phyloP scores from a whole-genome alignment of 2,113 vertebrate genomes.

The Megaptera novaeangliae region DNA sequence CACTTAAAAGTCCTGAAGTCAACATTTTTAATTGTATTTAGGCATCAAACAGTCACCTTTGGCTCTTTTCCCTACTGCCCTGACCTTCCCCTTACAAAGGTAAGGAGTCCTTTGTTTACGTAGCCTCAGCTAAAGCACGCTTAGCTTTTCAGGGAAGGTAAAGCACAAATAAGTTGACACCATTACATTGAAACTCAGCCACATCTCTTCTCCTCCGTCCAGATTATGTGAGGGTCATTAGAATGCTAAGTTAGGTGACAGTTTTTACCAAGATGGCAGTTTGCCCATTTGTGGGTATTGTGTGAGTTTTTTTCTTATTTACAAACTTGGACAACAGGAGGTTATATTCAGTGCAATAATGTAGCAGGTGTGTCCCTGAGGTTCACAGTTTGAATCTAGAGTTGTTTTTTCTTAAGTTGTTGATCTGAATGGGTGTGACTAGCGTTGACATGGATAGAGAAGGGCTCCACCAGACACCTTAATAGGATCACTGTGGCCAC shows the following conservation, averaged over 20 bases:
- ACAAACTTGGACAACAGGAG: not conserved
- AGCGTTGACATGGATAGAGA: not conserved
- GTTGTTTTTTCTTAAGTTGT: not conserved
- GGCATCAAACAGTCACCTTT: not conserved
- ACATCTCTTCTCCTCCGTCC: not conserved
- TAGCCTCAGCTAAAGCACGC: not conserved
- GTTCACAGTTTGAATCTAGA: not conserved
- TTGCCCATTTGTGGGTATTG: not conserved
- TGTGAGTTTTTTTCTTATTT: not conserved
- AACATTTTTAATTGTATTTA: not conserved
- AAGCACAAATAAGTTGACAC: not conserved
- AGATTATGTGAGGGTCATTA: not conserved
- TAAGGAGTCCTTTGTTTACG: not conserved
- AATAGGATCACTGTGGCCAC: not conserved
- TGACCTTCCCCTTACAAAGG: not conserved
- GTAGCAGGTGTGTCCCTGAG: not conserved
- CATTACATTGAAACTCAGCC: not conserved
- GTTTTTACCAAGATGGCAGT: not conserved
- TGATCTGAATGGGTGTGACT: not conserved
- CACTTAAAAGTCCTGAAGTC: not conserved
- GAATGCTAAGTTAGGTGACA: not conserved
- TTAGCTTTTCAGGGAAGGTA: not conserved
- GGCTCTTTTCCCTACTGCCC: not conserved
- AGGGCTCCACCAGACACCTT: not conserved
- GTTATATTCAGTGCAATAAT: not conserved